Percentiles rank a stretch among this genome's conserved stretches.
Evolutionary conservation across 2,888 invertebrate genomes (phyloP).

Genomic region (Sturmia bella): DNA sequence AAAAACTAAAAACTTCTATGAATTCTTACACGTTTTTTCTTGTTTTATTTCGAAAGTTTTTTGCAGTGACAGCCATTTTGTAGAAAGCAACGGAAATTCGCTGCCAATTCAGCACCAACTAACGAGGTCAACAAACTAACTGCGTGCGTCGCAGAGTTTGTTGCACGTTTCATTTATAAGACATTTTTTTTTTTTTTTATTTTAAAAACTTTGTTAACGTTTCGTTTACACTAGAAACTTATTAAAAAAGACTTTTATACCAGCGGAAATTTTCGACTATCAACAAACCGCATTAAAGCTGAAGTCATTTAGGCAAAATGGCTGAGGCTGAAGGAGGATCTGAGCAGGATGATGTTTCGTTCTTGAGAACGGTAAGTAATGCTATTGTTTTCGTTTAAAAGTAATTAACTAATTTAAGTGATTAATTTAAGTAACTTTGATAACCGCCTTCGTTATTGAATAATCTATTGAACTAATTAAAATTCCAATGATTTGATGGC

Average conservation of each 20-base stretch:
- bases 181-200: conserved; percentile 35
- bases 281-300: conserved; percentile 18
- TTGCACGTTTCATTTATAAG: conserved; percentile 47
- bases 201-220: conserved; percentile 12
- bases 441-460: too few relatives aligned
- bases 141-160: conserved; percentile 68
- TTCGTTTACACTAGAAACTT: neutral
- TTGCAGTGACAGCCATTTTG: conserved; percentile 64
- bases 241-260: conserved; percentile 6
- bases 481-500: too few relatives aligned
- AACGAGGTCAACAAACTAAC: conserved; percentile 65
- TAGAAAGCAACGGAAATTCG: conserved; percentile 57
- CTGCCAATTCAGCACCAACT: conserved; percentile 49
- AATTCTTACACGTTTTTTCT: conserved; percentile 21
- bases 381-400: neutral
- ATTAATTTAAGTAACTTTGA: too few relatives aligned
- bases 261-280: conserved; percentile 43
- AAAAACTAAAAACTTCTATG: conserved; percentile 8
- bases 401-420: neutral
- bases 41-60: conserved; percentile 34
- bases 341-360: conserved; percentile 99
- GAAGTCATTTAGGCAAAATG: conserved; percentile 83
- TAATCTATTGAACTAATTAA: too few relatives aligned
- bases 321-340: conserved; percentile 97
- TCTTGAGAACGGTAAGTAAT: conserved; percentile 96